Base-by-base conservation (phyloP, 1,140 invertebrate species). In the Drosophila oshimai region DNA sequence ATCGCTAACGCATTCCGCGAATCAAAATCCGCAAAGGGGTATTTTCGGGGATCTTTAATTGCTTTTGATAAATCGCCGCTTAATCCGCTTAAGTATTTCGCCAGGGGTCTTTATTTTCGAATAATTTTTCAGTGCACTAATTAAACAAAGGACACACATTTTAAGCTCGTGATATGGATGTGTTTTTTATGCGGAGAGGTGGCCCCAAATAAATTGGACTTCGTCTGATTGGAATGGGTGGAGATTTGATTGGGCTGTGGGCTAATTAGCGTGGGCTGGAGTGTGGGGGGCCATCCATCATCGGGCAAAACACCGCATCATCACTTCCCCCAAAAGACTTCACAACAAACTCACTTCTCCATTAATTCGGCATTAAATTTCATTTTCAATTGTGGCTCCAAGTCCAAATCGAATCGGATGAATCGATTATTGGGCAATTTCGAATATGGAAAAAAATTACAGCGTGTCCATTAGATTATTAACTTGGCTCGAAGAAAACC, bases 51-150 rank as follows among this genome's bases (percentile, higher is more conserved):
- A 70, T 76, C 81, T 87, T 86, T 86, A 86, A 86, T 86, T 86
- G 81, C 76, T 69, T 86, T 86, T 86, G 81, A 86, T 86, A 86
- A 86, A 86, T 86, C 81, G 81, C 81, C 81, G 76, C 81, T 61
- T 86, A 86, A 86, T 81, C 81, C 81, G 81, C 81, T 86, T 86
- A 86, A 86, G 46, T 80, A 86, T 86, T 62, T 45, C 36, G 10
- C 12, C 22, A 0, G 26, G 13, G 22, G 15, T 34, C 34, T 60
- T 64, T 45, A 26, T 71, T 53, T 62, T 73, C 44, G 33, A 58
- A 57, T 81, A 87, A 86, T 87, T 86, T 86, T 86, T 84, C 64
- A 86, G 76, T 57, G 76, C 60, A 73, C 81, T 86, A 86, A 86
- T 86, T 86, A 86, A 86, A 86, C 81, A 86, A 84, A 86, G 81